Evolutionary conservation across 2,113 vertebrate genomes (phyloP).

Genomic region (Catharus bicknelli): DNA sequence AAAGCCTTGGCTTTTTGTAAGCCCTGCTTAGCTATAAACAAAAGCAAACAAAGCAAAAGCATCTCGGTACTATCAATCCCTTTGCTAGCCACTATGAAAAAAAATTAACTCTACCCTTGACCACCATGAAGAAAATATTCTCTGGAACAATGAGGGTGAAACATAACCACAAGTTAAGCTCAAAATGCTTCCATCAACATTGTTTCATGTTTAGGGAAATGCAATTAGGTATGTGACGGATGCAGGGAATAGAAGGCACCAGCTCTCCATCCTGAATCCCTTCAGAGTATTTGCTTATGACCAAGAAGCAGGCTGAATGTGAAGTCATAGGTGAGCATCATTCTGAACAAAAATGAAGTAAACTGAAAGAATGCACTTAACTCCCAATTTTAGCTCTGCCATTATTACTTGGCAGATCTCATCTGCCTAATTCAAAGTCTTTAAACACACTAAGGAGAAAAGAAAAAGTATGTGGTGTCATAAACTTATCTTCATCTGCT

Average conservation of each 20-base stretch:
- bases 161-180: not conserved
- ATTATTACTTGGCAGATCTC: not conserved
- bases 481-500: conserved; percentile 14
- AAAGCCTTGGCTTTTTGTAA: not conserved
- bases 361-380: not conserved
- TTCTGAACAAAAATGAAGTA: not conserved
- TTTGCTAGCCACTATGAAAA: not conserved
- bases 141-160: not conserved
- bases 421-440: not conserved
- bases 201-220: not conserved
- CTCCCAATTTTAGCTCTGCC: not conserved
- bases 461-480: not conserved
- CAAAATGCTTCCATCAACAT: not conserved
- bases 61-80: not conserved
- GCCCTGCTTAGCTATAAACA: not conserved
- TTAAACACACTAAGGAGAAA: not conserved
- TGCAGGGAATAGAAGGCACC: not conserved
- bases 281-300: not conserved
- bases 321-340: not conserved
- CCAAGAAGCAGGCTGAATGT: not conserved
- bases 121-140: not conserved
- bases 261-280: not conserved
- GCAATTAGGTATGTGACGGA: not conserved
- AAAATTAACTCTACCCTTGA: not conserved
- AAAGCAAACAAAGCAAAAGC: not conserved